phyloP scores from a whole-genome alignment of 2,888 invertebrate genomes.

The Eristalis intricaria region DNA sequence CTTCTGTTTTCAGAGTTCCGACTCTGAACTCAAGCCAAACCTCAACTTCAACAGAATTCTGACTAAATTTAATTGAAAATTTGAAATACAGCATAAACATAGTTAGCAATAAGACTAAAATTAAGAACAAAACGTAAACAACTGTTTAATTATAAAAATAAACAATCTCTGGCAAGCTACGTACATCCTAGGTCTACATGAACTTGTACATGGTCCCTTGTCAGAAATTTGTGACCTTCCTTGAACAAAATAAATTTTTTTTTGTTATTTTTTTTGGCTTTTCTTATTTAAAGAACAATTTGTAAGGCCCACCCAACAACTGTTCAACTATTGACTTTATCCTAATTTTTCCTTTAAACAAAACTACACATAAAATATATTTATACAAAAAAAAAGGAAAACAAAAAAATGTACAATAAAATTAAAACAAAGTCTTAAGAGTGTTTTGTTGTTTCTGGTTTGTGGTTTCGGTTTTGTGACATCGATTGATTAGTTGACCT shows the following conservation, averaged over 20 bases:
- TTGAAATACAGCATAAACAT: constrained; percentile 1
- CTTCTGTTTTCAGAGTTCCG: constrained; percentile 11
- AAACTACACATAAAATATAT: background rate
- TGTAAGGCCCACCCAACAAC: background rate
- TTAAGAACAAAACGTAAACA: background rate
- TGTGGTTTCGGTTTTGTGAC: constrained; percentile 5
- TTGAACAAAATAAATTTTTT: background rate
- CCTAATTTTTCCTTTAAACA: constrained; percentile 4
- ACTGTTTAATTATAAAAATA: constrained; percentile 12
- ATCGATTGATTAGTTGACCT: constrained; percentile 48
- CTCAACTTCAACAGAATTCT: background rate
- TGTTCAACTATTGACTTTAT: constrained; percentile 30
- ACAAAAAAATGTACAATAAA: constrained; percentile 34
- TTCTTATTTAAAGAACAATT: constrained; percentile 10
- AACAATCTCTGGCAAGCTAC: constrained; percentile 47
- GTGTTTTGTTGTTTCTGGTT: constrained; percentile 25
- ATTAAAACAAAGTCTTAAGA: constrained; percentile 54
- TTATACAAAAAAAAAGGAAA: constrained; percentile 18
- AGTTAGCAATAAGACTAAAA: background rate
- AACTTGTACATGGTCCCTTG: constrained; percentile 26
- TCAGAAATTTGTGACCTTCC: constrained; percentile 15
- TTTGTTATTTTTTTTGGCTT: constrained; percentile 8
- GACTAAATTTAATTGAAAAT: constrained; percentile 20
- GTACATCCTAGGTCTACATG: constrained; percentile 37
- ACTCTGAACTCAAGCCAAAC: background rate